Evolutionary conservation across 2,797 vertebrate species (phyloP).

Genomic region (Oreochromis mossambicus): DNA sequence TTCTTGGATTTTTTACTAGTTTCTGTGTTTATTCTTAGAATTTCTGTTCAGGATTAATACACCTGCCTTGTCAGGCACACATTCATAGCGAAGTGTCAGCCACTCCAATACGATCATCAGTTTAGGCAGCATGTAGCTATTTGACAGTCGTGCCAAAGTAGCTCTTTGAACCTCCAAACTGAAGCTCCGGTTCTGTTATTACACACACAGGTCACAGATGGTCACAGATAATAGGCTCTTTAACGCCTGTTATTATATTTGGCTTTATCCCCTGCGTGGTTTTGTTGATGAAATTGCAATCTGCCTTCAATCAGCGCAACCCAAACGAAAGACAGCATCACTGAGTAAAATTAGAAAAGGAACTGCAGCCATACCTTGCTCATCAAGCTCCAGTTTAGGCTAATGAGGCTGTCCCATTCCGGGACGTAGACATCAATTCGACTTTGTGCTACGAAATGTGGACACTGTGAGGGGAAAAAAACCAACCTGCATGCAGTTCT

Average conservation of each 20-base stretch:
- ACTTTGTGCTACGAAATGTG: neutral
- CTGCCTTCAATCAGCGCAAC: conserved; percentile 7
- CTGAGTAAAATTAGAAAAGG: neutral
- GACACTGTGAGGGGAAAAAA: neutral
- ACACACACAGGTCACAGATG: conserved; percentile 43
- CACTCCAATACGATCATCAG: neutral
- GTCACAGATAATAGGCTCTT: conserved; percentile 31
- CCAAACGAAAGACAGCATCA: neutral
- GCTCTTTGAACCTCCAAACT: conserved; percentile 1
- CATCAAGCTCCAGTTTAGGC: neutral
- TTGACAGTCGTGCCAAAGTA: neutral
- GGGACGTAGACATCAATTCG: neutral
- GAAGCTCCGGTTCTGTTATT: neutral
- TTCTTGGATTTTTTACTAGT: neutral
- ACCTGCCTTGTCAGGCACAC: neutral
- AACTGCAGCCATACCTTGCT: neutral
- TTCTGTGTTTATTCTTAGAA: neutral
- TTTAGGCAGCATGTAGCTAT: neutral
- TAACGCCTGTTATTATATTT: conserved; percentile 25
- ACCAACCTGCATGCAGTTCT: neutral
- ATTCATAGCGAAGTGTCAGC: neutral
- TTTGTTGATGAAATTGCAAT: conserved; percentile 14
- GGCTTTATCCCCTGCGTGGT: neutral
- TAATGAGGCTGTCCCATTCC: neutral
- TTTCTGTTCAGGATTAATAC: neutral